phyloP scores from a whole-genome alignment of 2,888 invertebrate genomes.

The Sthenelais limicola region DNA sequence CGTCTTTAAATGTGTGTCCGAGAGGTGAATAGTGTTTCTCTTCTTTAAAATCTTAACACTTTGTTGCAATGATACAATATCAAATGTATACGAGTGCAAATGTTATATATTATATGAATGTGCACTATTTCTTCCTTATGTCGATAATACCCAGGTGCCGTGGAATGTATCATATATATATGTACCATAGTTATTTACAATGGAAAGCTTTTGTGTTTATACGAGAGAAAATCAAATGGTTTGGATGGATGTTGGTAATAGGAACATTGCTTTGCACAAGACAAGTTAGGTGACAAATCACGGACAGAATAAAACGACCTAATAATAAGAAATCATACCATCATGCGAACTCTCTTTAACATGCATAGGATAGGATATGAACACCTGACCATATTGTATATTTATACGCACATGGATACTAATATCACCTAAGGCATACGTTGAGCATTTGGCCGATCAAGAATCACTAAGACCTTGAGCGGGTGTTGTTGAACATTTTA shows the following conservation, averaged over 20 bases:
- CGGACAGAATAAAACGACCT: constrained; percentile 36
- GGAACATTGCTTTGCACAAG: constrained; percentile 20
- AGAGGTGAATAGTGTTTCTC: no score
- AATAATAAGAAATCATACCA: constrained; percentile 20
- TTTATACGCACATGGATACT: constrained; percentile 31
- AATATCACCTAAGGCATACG: constrained; percentile 38
- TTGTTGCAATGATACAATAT: no score
- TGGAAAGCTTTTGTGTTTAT: no score
- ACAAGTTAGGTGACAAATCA: constrained; percentile 10
- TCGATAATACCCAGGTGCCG: no score
- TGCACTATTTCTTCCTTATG: no score
- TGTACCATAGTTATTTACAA: no score
- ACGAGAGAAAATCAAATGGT: constrained; percentile 2
- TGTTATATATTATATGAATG: no score
- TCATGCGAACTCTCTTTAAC: no score
- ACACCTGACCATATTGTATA: background rate
- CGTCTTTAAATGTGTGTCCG: no score
- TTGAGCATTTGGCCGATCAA: constrained; percentile 34
- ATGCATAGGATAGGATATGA: constrained; percentile 20
- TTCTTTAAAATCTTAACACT: no score
- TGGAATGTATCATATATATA: no score
- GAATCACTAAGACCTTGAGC: constrained; percentile 14
- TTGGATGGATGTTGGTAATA: constrained; percentile 25
- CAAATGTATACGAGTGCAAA: no score
- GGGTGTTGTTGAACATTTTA: constrained; percentile 27